These are phyloP conservation scores for Mus spicilegus DNA, from an alignment of 2,113 vertebrate species.

Conservation along the genomic window DNA sequence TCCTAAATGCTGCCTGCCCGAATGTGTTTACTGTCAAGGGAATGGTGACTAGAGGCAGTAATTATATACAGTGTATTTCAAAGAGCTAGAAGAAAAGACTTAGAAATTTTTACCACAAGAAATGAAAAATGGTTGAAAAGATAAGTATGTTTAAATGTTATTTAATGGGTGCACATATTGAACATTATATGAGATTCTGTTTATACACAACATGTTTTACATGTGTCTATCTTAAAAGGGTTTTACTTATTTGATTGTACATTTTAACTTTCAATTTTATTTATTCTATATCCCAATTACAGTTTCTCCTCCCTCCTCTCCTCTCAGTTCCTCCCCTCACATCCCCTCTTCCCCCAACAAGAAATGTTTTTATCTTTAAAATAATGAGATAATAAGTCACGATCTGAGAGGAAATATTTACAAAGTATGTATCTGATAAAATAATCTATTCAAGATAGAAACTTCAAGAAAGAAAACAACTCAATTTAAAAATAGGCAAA, in stretches of 20 bases:
- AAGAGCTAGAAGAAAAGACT: not conserved
- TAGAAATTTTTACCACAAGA: not conserved
- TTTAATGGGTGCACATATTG: too few relatives aligned
- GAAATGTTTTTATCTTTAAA: not conserved
- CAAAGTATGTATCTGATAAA: conserved; percentile 21
- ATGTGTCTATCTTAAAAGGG: not conserved
- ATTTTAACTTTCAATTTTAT: not conserved
- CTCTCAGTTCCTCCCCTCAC: not conserved
- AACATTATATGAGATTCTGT: not conserved
- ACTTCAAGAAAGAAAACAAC: not conserved
- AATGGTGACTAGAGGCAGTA: not conserved
- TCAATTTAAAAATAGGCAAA: conserved; percentile 21
- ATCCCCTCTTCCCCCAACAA: not conserved
- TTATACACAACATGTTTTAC: not conserved
- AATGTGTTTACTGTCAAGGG: not conserved
- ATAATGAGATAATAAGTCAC: not conserved
- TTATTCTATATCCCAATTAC: not conserved
- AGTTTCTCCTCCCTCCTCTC: not conserved
- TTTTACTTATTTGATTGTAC: not conserved
- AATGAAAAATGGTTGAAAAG: not conserved
- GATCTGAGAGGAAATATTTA: conserved; percentile 7
- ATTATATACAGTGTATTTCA: not conserved
- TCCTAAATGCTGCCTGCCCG: not conserved
- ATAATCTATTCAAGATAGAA: not conserved
- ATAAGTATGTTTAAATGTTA: not conserved